Evolutionary conservation across 2,888 invertebrate genomes (phyloP), one percentile per base, ranked within the genome.

Genomic region (Graphium colonna): DNA sequence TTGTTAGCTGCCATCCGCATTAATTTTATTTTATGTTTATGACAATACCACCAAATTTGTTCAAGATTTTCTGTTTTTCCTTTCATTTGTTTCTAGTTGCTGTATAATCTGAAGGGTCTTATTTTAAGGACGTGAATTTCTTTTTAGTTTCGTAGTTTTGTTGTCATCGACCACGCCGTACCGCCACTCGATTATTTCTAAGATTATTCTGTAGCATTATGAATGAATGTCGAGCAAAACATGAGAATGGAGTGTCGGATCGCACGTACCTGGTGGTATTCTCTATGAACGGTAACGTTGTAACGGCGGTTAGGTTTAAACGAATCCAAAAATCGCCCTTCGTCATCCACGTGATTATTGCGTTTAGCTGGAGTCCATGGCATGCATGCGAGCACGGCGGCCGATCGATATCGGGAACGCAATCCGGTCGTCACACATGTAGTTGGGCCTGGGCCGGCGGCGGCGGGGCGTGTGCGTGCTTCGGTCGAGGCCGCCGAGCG

Each of bases 311-410:
- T 61, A 64, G 60, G 60, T 60, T 59, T 68, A 36, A 71, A 70
- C 75, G 72, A 75, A 77, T 73, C 69, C 71, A 73, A 75, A 63
- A 60, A 60, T 61, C 63, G 60, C 57, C 70, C 60, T 63, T 63
- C 65, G 64, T 65, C 72, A 65, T 64, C 63, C 62, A 66, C 65
- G 62, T 67, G 57, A 61, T 59, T 61, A 61, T 59, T 59, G 62
- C 65, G 69, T 68, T 73, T 76, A 79, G 67, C 74, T 75, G 69
- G 63, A 65, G 70, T 59, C 63, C 79, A 75, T 77, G 63, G 69
- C 69, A 67, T 63, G 68, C 61, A 58, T 65, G 65, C 62, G 68
- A 62, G 61, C 63, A 62, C 65, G 65, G 68, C 58, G 63, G 61
- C 68, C 67, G 69, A 69, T 74, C 70, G 71, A 71, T 70, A 66